Base-by-base conservation (phyloP, 2,113 vertebrate species). In the Aspidoscelis tigris region DNA sequence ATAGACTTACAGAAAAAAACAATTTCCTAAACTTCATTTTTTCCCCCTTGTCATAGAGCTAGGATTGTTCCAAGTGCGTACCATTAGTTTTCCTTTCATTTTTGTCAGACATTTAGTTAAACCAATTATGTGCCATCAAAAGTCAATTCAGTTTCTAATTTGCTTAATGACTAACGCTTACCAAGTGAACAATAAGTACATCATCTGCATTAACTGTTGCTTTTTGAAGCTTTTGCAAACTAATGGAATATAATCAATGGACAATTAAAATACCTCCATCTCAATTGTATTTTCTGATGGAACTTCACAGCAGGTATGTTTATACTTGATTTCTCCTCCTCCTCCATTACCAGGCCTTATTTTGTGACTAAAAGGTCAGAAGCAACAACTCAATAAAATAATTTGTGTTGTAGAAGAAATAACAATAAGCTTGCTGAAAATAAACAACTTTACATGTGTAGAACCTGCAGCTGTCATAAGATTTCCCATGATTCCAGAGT, bases 91-190 rank as follows among this genome's bases (percentile, higher is more conserved):
- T 73, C 69, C 39, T 86, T 92, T 21, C 18, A 76, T 73, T 71
- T 87, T 80, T 86, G 65, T 74, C 82, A 86, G 61, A 73, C 81
- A 72, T 88, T 89, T 89, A 76, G 61, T 88, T 71, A 89, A 90
- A 91, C 88, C 44, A 83, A 44, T 80, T 84, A 66, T 64, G 47
- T 50, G 92, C 66, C 78, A 77, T 75, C 33, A 87, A 80, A 87
- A 89, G 12, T 86, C 75, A 86, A 84, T 84, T 88, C 83, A 53
- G 33, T 61, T 89, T 90, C 76, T 86, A 83, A 90, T 92, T 89
- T 90, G 84, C 55, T 82, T 83, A 76, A 74, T 83, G 73, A 86
- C 73, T 77, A 86, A 80, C 39, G 5, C 81, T 79, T 83, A 53
- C 81, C 81, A 83, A 86, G 33, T 70, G 86, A 88, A 86, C 68